Conservation (phyloP, 1,140 invertebrate genomes). For the Aethina tumida region DNA sequence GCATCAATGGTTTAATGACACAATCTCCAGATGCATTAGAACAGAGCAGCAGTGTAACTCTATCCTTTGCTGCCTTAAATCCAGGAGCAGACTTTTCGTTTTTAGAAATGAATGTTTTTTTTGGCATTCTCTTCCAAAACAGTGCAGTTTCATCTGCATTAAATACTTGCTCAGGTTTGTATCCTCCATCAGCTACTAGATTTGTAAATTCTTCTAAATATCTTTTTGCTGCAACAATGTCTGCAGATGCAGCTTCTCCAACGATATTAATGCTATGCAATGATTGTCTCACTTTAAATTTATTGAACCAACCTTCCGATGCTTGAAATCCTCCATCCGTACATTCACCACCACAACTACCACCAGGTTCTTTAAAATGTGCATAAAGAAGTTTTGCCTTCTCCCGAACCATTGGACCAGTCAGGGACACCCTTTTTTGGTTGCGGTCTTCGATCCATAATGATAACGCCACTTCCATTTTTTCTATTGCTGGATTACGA, state of each 20-base stretch:
- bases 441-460: constrained; percentile 4
- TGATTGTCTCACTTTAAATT: constrained; percentile 26
- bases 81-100: constrained; percentile 33
- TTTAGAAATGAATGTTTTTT: constrained; percentile 34
- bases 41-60: constrained; percentile 12
- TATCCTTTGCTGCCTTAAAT: constrained; percentile 38
- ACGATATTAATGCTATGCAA: constrained; percentile 31
- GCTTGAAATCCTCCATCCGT: too few relatives aligned
- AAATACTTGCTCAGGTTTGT: constrained; percentile 17
- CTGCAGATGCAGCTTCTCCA: constrained; percentile 27
- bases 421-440: constrained; percentile 5
- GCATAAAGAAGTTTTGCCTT: constrained; percentile 8
- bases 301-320: constrained; percentile 15
- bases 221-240: constrained; percentile 22
- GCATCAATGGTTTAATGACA: constrained; percentile 10
- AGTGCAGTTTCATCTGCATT: constrained; percentile 15
- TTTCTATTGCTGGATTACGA: constrained; percentile 3
- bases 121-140: constrained; percentile 23
- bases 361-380: constrained; percentile 10
- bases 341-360: too few relatives aligned
- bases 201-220: constrained; percentile 21
- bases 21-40: constrained; percentile 13
- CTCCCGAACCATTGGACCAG: constrained; percentile 1
- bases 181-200: constrained; percentile 26
- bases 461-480: constrained; percentile 2